These are phyloP conservation scores for Brevimyrus niger DNA, from an alignment of 2,113 vertebrate genomes.

Conservation along the genomic window DNA sequence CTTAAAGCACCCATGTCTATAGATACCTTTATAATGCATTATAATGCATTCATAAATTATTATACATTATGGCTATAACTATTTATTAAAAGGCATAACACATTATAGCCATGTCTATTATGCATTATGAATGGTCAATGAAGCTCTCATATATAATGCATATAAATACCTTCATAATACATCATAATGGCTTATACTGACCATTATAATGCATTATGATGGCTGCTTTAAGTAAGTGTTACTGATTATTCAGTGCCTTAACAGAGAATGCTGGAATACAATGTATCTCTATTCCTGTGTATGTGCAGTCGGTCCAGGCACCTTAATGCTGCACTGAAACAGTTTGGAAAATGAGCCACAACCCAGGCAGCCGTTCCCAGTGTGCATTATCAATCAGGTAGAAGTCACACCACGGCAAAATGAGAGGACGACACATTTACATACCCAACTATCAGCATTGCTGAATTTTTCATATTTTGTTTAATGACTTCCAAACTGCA, in stretches of 20 bases:
- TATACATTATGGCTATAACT: background rate
- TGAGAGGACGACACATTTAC: background rate
- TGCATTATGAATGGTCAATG: background rate
- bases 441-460: background rate
- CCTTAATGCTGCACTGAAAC: background rate
- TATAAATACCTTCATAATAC: background rate
- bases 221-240: background rate
- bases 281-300: background rate
- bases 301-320: background rate
- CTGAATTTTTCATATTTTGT: background rate
- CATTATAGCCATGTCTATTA: background rate
- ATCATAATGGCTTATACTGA: background rate
- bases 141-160: too few species aligned
- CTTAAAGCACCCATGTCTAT: background rate
- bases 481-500: background rate
- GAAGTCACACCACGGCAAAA: background rate
- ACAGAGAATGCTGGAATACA: background rate
- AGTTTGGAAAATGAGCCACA: background rate
- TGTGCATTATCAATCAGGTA: background rate
- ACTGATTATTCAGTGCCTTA: background rate
- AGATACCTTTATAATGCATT: background rate
- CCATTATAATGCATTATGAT: background rate
- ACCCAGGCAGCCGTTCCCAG: background rate
- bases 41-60: background rate
- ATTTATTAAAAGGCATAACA: background rate